These are phyloP conservation scores for Gavialis gangeticus DNA, from an alignment of 2,113 vertebrate genomes.

Conservation along the genomic window DNA sequence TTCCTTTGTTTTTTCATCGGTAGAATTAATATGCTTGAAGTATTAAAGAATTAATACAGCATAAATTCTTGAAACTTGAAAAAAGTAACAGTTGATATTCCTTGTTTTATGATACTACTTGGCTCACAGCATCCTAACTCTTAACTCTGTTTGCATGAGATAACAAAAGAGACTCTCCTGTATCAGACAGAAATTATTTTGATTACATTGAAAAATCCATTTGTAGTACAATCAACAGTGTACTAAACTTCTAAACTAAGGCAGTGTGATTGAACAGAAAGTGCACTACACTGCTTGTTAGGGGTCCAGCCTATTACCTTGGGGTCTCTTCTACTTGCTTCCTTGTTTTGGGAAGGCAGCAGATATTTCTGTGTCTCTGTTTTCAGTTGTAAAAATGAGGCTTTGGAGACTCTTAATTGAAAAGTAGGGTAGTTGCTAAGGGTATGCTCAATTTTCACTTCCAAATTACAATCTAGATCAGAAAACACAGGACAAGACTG, in stretches of 20 bases:
- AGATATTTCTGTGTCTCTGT: background rate
- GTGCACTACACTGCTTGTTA: background rate
- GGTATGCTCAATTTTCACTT: background rate
- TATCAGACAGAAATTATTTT: background rate
- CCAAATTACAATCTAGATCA: background rate
- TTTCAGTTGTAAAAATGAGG: background rate
- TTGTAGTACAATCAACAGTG: background rate
- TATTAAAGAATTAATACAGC: background rate
- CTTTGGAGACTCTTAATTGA: background rate
- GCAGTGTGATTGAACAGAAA: conserved; percentile 4
- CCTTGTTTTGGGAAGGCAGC: background rate
- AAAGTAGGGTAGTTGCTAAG: background rate
- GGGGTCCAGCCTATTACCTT: background rate
- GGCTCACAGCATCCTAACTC: too few species aligned
- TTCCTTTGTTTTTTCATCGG: background rate
- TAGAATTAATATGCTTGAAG: background rate
- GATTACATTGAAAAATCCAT: background rate
- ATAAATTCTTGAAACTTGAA: background rate
- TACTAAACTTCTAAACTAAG: background rate
- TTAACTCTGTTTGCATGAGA: background rate
- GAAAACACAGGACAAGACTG: background rate
- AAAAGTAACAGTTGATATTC: background rate
- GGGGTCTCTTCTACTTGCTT: background rate
- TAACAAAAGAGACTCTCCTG: background rate
- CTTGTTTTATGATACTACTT: background rate